These are phyloP conservation scores for Gambusia yucatana DNA, from an alignment of 2,797 vertebrate genomes.

Conservation along the genomic window DNA sequence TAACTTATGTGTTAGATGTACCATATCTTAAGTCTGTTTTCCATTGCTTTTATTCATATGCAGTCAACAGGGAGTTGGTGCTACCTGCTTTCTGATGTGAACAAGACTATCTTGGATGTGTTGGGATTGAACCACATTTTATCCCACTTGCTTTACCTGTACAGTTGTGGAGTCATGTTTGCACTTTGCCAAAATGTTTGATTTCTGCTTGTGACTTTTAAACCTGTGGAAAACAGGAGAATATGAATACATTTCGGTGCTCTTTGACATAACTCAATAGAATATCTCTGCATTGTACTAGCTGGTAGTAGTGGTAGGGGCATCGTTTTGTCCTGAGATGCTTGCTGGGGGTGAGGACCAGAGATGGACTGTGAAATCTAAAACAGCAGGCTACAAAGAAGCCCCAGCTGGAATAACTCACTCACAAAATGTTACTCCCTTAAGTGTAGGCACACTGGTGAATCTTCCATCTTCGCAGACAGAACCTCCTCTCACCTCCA, in stretches of 20 bases:
- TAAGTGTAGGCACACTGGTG: conserved; percentile 57
- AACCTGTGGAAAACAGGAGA: conserved; percentile 65
- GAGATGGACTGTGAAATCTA: conserved; percentile 78
- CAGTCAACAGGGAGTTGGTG: background rate
- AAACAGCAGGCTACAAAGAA: conserved; percentile 77
- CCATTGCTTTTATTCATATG: background rate
- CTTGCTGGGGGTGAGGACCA: conserved; percentile 38
- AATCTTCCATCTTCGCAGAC: conserved; percentile 55
- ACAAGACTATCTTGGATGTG: background rate
- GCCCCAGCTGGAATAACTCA: conserved; percentile 78
- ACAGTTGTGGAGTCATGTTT: background rate
- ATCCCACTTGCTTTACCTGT: background rate
- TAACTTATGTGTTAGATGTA: background rate
- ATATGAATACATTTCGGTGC: conserved; percentile 75
- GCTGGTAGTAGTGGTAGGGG: conserved; percentile 29
- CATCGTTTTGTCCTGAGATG: conserved; percentile 35
- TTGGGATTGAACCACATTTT: background rate
- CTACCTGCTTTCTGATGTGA: background rate
- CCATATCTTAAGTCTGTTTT: background rate
- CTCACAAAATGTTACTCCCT: conserved; percentile 78
- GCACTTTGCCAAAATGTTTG: conserved; percentile 6
- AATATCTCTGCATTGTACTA: conserved; percentile 25
- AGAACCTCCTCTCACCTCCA: conserved; percentile 20
- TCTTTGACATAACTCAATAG: conserved; percentile 26
- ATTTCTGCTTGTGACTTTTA: conserved; percentile 61